Base-by-base conservation (phyloP, 2,888 invertebrate species). In the Volucella inflata region DNA sequence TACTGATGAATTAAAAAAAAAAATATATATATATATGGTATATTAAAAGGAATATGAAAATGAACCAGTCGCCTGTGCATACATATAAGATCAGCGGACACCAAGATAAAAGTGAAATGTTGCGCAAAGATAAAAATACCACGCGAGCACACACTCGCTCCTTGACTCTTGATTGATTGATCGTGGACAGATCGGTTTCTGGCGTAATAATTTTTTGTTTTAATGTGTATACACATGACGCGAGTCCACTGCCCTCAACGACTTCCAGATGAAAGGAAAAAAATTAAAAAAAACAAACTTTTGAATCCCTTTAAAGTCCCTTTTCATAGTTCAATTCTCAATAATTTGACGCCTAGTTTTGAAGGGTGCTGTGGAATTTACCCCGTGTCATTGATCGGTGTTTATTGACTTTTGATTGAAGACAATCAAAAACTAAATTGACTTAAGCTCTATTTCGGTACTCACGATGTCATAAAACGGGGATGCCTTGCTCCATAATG, bases 141-240 rank as follows among this genome's bases (percentile, higher is more conserved):
- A 64, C 76, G 57, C 59, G 71, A 42, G 55, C 68, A 59, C 76
- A 75, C 57, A 70, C 59, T 70, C 50, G 11, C 42, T 57, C 6
- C 64, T 65, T 70, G 64, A 75, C 70, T 70, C 70, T 70, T 84
- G 84, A 84, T 79, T 84, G 84, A 84, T 80, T 74, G 75, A 84
- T 84, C 84, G 79, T 70, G 68, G 79, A 80, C 79, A 80, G 84
- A 70, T 84, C 55, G 51, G 50, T 79, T 80, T 84, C 79, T 84
- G 84, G 65, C 84, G 80, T 75, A 65, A 75, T 64, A 74, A 70
- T 48, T 79, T 57, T 68, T 68, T 51, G 36, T 40, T 60, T 48
- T 12, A 2, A 42, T 42, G 50, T 50, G 51, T 42, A 17, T 74
- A 46, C 50, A 62, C 14, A 40, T 42, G 11, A 30, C 14, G 46